phyloP scores from a whole-genome alignment of 2,888 invertebrate genomes.

The Ichneumon xanthorius region DNA sequence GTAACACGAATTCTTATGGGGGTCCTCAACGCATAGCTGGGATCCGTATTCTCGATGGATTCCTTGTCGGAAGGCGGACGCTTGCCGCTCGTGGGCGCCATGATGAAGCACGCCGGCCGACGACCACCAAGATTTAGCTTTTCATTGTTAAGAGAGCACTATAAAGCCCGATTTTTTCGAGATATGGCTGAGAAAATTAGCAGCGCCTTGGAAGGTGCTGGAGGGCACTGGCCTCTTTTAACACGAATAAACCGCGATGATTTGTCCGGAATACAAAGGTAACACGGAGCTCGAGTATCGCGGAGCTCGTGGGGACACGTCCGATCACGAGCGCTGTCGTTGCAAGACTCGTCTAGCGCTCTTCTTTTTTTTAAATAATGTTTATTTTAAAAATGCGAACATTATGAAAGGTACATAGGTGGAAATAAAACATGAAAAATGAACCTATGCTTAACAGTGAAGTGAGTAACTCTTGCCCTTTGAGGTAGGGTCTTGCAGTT shows the following conservation, averaged over 20 bases:
- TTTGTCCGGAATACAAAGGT: background rate
- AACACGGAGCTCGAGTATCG: background rate
- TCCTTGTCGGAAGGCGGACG: background rate
- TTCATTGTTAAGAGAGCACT: too few relatives aligned
- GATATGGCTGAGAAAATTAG: background rate
- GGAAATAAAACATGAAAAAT: too few relatives aligned
- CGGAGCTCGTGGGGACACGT: background rate
- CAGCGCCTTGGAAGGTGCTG: too few relatives aligned
- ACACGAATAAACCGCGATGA: background rate
- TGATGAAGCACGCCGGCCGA: background rate
- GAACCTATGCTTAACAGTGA: too few relatives aligned
- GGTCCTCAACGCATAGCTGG: background rate
- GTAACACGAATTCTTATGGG: background rate
- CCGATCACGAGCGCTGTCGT: background rate
- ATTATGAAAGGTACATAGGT: too few relatives aligned
- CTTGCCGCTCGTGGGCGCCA: background rate
- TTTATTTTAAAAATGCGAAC: too few relatives aligned
- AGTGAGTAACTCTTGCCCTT: too few relatives aligned
- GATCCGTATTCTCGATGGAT: background rate
- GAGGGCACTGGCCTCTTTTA: background rate
- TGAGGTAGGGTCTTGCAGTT: too few relatives aligned
- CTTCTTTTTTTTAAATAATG: too few relatives aligned
- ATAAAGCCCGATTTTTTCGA: background rate
- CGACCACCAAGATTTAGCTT: background rate
- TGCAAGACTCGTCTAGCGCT: background rate